phyloP scores from a whole-genome alignment of 2,888 invertebrate species.

The Hirtodrosophila trivittata region DNA sequence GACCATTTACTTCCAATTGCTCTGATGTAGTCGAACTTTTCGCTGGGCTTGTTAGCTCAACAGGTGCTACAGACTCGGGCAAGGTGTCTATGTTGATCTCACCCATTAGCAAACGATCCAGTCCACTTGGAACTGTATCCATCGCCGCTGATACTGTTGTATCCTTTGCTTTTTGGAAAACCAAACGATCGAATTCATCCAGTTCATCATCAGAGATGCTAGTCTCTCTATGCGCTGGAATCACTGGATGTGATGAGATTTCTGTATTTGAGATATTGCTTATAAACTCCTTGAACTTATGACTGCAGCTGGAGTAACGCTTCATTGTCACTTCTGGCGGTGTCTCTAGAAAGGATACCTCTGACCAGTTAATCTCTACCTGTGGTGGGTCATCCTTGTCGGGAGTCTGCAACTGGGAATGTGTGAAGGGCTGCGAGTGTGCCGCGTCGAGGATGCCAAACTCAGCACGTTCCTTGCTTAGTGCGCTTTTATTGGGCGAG shows the following conservation, averaged over 20 bases:
- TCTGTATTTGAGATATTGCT: slow-evolving; percentile 16
- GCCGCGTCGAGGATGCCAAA: slow-evolving; percentile 80
- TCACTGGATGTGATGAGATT: not conserved
- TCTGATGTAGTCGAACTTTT: slow-evolving; percentile 22
- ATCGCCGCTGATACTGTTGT: not conserved
- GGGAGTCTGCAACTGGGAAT: slow-evolving; percentile 49
- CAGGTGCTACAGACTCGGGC: not conserved
- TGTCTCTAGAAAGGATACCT: slow-evolving; percentile 76
- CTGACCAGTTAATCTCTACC: slow-evolving; percentile 59
- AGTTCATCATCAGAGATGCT: slow-evolving; percentile 47
- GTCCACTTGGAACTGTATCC: slow-evolving; percentile 64
- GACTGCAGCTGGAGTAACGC: slow-evolving; percentile 57
- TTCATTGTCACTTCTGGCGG: slow-evolving; percentile 61
- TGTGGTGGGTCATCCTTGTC: slow-evolving; percentile 13
- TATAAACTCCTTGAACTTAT: slow-evolving; percentile 68
- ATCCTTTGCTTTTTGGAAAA: slow-evolving; percentile 41
- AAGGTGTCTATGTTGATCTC: slow-evolving; percentile 60
- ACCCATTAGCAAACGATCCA: slow-evolving; percentile 74
- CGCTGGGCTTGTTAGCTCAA: not conserved
- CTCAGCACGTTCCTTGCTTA: slow-evolving; percentile 73
- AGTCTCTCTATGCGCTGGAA: no score
- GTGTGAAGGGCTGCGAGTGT: slow-evolving; percentile 56
- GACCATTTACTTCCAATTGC: slow-evolving; percentile 74
- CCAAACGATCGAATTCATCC: slow-evolving; percentile 81
- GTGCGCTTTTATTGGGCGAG: slow-evolving; percentile 62